Conservation (phyloP, 2,888 invertebrate genomes). For the Augochlorella aurata region DNA sequence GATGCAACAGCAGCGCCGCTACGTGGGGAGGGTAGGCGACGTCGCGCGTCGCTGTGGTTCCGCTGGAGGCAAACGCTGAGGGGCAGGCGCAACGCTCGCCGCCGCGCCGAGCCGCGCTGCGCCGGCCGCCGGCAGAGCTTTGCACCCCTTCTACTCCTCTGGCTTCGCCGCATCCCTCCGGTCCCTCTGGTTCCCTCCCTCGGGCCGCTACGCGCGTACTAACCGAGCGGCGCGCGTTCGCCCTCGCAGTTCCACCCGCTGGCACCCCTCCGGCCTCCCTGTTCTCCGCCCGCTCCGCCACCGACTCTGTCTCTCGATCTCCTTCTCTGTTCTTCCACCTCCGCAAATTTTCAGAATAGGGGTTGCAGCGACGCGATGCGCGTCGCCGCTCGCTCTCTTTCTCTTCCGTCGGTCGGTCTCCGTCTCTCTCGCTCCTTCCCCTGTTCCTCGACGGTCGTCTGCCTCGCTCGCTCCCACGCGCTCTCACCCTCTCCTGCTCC, state of each 20-base stretch:
- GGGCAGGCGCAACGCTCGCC: conserved; percentile 37
- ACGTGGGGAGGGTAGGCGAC: conserved; percentile 47
- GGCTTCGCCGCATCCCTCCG: conserved; percentile 41
- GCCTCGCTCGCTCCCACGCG: conserved; percentile 20
- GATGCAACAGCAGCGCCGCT: conserved; percentile 78
- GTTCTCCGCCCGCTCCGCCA: background rate
- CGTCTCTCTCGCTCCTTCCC: conserved; percentile 45
- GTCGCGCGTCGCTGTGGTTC: conserved; percentile 17
- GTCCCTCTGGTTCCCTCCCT: conserved; percentile 39
- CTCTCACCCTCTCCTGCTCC: conserved; percentile 49
- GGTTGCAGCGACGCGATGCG: conserved; percentile 55
- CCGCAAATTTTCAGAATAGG: conserved; percentile 51
- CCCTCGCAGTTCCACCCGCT: conserved; percentile 45
- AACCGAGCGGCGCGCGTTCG: conserved; percentile 64
- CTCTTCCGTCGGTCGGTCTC: background rate
- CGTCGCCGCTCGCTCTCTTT: conserved; percentile 38
- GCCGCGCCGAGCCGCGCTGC: background rate
- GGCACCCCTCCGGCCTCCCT: conserved; percentile 37
- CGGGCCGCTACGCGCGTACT: conserved; percentile 59
- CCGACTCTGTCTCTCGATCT: background rate
- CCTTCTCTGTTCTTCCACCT: conserved; percentile 32
- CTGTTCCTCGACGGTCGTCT: conserved; percentile 27
- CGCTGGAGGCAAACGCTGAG: conserved; percentile 37
- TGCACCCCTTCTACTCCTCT: conserved; percentile 30
- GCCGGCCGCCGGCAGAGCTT: conserved; percentile 21